Percentiles rank a stretch among this genome's conserved stretches.
These are phyloP conservation scores for Microctenopoma steveboyesi DNA, from an alignment of 2,797 vertebrate species.

Conservation along the genomic window DNA sequence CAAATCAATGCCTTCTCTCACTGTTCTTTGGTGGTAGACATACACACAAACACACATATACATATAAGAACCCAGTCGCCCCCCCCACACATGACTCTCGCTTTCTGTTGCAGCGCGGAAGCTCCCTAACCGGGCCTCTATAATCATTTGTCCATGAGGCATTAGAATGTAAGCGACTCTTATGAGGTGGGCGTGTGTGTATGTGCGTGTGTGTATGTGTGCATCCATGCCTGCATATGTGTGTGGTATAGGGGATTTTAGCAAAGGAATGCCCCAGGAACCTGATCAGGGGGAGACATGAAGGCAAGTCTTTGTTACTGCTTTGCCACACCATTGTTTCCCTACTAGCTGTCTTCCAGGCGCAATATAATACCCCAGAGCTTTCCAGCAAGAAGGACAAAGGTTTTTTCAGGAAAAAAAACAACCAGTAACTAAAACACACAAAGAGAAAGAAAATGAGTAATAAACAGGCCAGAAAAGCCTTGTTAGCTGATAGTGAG, in stretches of 20 bases:
- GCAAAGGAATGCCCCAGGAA: conserved; percentile 72
- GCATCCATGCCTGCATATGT: conserved; percentile 33
- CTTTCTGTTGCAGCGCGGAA: conserved; percentile 59
- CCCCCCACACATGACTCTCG: conserved; percentile 50
- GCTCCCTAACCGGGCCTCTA: conserved; percentile 80
- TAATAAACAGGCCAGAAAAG: conserved; percentile 4
- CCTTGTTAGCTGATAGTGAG: conserved; percentile 14
- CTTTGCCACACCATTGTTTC: conserved; percentile 68
- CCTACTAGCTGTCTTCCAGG: conserved; percentile 62
- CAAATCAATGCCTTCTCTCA: conserved; percentile 76
- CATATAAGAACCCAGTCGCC: conserved; percentile 38
- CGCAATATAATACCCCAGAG: conserved; percentile 65
- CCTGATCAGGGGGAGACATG: conserved; percentile 68
- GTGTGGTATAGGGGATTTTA: conserved; percentile 59
- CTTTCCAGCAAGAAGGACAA: conserved; percentile 35
- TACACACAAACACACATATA: conserved; percentile 28
- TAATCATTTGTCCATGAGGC: conserved; percentile 82
- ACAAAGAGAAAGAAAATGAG: conserved; percentile 18
- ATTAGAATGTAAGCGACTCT: conserved; percentile 76
- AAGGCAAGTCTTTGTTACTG: conserved; percentile 72
- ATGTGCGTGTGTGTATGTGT: conserved; percentile 17
- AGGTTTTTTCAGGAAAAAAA: conserved; percentile 20
- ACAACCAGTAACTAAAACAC: conserved; percentile 1
- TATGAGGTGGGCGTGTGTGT: conserved; percentile 59
- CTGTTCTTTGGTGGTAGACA: conserved; percentile 60